Conservation (phyloP, 2,113 vertebrate species). For the Anguilla japonica region DNA sequence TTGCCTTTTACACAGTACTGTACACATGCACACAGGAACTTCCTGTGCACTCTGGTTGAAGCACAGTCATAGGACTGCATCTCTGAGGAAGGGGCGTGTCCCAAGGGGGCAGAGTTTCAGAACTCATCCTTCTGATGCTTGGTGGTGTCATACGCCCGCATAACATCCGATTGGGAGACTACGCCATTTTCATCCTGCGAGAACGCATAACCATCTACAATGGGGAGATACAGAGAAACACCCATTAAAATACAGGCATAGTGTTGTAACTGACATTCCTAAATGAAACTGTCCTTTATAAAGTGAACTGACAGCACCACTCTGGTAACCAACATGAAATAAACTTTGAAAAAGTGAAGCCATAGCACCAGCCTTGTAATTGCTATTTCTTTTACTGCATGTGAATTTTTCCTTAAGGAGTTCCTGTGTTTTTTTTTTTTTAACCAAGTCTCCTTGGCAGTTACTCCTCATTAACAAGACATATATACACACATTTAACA, state of each 20-base stretch:
- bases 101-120: conserved; percentile 68
- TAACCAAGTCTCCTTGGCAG: no score
- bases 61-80: conserved; percentile 61
- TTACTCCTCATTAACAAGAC: no score
- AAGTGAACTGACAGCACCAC: neutral
- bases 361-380: no score
- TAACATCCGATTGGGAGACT: conserved; percentile 82
- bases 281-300: neutral
- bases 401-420: no score
- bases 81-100: conserved; percentile 51
- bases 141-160: conserved; percentile 81
- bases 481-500: no score
- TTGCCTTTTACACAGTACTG: no score
- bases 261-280: neutral
- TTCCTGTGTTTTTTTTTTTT: no score
- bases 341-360: no score
- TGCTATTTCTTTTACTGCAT: no score
- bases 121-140: conserved; percentile 81
- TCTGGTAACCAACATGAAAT: no score
- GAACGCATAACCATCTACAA: conserved; percentile 80
- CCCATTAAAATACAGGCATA: neutral
- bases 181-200: conserved; percentile 86
- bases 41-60: neutral
- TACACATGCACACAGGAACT: no score
- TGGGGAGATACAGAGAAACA: neutral